These are phyloP conservation scores for Drosophila rubida DNA, from an alignment of 2,888 invertebrate species.

Conservation along the genomic window DNA sequence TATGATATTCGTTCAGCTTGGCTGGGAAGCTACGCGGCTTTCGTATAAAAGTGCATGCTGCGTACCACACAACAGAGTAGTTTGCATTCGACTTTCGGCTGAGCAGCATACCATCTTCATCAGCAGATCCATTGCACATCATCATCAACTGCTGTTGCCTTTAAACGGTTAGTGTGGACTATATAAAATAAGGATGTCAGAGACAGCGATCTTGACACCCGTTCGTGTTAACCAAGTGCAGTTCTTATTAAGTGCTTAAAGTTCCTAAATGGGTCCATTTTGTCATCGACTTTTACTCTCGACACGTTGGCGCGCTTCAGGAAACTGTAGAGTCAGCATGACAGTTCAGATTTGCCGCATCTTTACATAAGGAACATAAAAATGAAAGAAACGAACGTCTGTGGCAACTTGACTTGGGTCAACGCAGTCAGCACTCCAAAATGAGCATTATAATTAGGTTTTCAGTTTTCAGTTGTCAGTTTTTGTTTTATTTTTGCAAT, in stretches of 20 bases:
- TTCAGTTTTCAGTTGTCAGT: not conserved
- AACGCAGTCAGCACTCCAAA: constrained; percentile 9
- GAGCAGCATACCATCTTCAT: constrained; percentile 62
- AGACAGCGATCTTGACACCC: not conserved
- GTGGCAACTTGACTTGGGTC: constrained; percentile 2
- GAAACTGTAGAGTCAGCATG: constrained; percentile 4
- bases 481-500: constrained; percentile 15
- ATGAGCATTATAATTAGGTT: constrained; percentile 5
- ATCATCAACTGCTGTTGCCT: constrained; percentile 53
- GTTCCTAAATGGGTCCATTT: not conserved
- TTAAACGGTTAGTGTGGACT: constrained; percentile 67
- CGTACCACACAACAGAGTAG: constrained; percentile 77
- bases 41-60: constrained; percentile 83
- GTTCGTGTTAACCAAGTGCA: constrained; percentile 1
- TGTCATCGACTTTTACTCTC: not conserved
- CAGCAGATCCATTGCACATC: constrained; percentile 36
- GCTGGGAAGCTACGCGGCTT: constrained; percentile 45
- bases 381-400: not conserved
- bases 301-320: not conserved
- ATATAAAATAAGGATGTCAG: constrained; percentile 6
- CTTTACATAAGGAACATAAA: constrained; percentile 10
- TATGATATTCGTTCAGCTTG: constrained; percentile 58
- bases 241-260: not conserved
- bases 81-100: constrained; percentile 82
- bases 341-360: not conserved